Conservation (phyloP, 2,888 invertebrate species). For the Phasia obesa region DNA sequence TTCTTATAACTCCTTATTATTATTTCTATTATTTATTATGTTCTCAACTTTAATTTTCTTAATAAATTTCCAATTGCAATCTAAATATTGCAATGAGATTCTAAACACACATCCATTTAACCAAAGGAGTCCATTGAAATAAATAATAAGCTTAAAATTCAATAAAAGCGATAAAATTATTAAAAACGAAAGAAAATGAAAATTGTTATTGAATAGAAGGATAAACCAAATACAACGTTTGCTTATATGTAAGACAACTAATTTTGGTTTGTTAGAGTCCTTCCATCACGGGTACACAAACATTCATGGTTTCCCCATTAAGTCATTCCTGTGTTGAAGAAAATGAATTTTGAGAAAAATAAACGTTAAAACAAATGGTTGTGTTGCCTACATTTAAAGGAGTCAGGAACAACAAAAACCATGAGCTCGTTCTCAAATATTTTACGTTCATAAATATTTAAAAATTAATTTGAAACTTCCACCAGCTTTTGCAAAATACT, state of each 20-base stretch:
- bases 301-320: conserved; percentile 12
- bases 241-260: not conserved
- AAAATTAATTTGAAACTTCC: conserved; percentile 73
- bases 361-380: conserved; percentile 62
- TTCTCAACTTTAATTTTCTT: conserved; percentile 58
- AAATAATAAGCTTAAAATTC: conserved; percentile 60
- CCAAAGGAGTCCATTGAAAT: conserved; percentile 31
- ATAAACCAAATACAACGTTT: conserved; percentile 24
- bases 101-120: conserved; percentile 10
- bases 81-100: conserved; percentile 78
- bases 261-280: not conserved
- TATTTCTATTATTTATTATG: too few relatives aligned
- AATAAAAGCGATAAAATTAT: conserved; percentile 66
- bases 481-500: conserved; percentile 28
- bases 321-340: not conserved
- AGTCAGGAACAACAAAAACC: not conserved
- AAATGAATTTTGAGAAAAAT: conserved; percentile 47
- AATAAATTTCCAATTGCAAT: conserved; percentile 72
- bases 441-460: conserved; percentile 72
- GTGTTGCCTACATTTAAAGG: conserved; percentile 31
- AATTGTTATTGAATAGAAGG: conserved; percentile 64
- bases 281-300: conserved; percentile 1
- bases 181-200: conserved; percentile 58
- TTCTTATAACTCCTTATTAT: too few relatives aligned
- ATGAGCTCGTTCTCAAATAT: conserved; percentile 26